A percentile compares a stretch with the other conserved stretches of the same genome.
phyloP scores from a whole-genome alignment of 2,888 invertebrate genomes.

The Pseudoips prasinana region DNA sequence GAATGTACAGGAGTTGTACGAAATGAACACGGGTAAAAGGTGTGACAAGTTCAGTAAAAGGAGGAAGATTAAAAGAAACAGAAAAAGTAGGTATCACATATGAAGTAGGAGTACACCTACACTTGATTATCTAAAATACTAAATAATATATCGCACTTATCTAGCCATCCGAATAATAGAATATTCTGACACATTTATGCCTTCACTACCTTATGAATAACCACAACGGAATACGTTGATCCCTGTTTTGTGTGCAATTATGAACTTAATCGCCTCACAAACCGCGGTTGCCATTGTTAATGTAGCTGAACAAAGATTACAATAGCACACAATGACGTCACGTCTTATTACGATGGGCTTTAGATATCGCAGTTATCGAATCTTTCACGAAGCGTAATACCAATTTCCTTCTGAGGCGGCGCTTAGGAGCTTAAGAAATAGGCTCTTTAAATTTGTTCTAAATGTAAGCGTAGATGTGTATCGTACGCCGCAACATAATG shows the following conservation, averaged over 20 bases:
- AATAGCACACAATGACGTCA: constrained; percentile 11
- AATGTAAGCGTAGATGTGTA: constrained; percentile 10
- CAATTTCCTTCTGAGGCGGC: constrained; percentile 22
- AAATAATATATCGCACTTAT: too few species aligned
- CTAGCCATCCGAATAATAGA: too few species aligned
- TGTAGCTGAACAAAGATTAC: constrained; percentile 14
- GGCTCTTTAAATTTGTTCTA: constrained; percentile 14
- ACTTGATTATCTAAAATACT: too few species aligned
- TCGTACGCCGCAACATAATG: constrained; percentile 3
- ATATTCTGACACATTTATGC: too few species aligned
- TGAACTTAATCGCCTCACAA: constrained; percentile 15
- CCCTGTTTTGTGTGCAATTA: constrained; percentile 18
- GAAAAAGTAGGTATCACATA: too few species aligned
- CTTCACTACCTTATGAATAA: too few species aligned
- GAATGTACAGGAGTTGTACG: too few species aligned
- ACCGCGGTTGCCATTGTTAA: constrained; percentile 15
- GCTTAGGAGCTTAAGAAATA: constrained; percentile 28
- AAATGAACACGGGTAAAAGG: too few species aligned
- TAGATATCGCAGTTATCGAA: constrained; percentile 21
- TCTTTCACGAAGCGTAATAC: constrained; percentile 26
- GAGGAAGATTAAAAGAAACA: too few species aligned
- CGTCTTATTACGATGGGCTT: constrained; percentile 8
- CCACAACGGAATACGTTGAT: too few species aligned
- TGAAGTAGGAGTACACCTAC: too few species aligned
- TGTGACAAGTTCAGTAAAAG: too few species aligned